phyloP scores from a whole-genome alignment of 2,113 vertebrate species.

The Gnathonemus echidnorhynchus region DNA sequence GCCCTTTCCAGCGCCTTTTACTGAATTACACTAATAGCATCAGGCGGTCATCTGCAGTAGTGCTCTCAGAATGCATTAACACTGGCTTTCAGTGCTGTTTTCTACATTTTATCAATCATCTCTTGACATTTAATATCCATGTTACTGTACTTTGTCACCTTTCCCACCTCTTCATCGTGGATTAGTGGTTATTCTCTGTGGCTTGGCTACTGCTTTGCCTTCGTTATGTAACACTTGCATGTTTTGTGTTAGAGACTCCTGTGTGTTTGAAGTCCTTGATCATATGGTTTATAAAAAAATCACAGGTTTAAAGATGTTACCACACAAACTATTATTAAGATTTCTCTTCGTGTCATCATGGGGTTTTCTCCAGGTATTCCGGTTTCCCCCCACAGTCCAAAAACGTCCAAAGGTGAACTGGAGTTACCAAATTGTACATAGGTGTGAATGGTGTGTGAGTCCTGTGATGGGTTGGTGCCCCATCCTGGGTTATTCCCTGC shows the following conservation, averaged over 20 bases:
- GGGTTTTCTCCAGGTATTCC: not conserved
- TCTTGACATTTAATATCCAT: not conserved
- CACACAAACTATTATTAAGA: not conserved
- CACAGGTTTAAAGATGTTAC: not conserved
- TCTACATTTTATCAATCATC: not conserved
- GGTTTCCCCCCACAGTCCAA: not conserved
- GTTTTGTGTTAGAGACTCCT: not conserved
- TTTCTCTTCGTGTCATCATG: not conserved
- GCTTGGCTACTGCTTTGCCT: not conserved
- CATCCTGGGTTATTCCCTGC: not conserved
- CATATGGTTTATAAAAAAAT: not conserved
- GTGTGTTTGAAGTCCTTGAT: not conserved
- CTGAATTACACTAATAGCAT: conserved; percentile 6
- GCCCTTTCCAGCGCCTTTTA: not conserved
- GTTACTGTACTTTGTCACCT: not conserved
- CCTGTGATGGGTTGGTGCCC: not conserved
- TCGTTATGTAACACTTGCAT: not conserved
- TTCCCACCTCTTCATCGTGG: not conserved
- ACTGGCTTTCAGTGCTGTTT: not conserved
- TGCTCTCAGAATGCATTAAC: not conserved
- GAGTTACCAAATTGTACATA: not conserved
- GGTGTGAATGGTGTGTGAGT: not conserved
- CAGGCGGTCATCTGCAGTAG: not conserved
- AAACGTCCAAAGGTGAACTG: not conserved
- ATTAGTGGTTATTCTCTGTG: not conserved